Base-by-base conservation (phyloP, 2,888 invertebrate species). In the Calameuta filiformis region DNA sequence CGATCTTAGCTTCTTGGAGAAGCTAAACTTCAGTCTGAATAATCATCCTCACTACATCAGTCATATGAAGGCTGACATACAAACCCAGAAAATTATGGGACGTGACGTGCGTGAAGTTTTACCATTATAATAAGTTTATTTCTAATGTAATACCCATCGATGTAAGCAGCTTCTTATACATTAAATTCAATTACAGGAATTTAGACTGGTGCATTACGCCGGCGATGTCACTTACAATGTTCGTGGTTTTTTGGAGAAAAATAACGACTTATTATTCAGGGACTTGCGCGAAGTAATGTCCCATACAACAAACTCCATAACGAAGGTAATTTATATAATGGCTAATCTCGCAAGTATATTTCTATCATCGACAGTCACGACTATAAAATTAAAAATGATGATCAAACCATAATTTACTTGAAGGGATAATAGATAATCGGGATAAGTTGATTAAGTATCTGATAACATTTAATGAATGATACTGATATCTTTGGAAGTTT, bases 161-260 rank as follows among this genome's bases (percentile, higher is more conserved):
- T 69, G 11, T 37, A 33, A 71, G 23, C 35, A 31, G 75, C 35
- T n/a, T 78, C 6, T 79, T 34, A 77, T 12, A 76, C 11, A 23
- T 76, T 15, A 69, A 69, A 69, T 23, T 15, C 4, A 30, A 76
- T 40, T 92, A 15, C 88, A 97, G 96, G 98, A 98, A 92, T 98
- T 98, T 92, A 95, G 96, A 85, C 92, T 98, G 80, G 94, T 96
- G 31, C 98, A 98, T 92, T 98, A 98, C 92, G 98, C 98, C 4
- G 98, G 98, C 1, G 96, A 97, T 87, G 98, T 98, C 37, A 97
- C 97, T 0, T 98, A 98, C 93, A 96, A 95, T 87, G 95, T 97
- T 0, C 93, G 94, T 80, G 96, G 97, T 0, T 98, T 98, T 92
- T 92, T 98, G 79, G 98, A 98, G 90, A 98, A 98, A 92, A 98